Conservation (phyloP, 2,888 invertebrate species). For the Plebejus anna region DNA sequence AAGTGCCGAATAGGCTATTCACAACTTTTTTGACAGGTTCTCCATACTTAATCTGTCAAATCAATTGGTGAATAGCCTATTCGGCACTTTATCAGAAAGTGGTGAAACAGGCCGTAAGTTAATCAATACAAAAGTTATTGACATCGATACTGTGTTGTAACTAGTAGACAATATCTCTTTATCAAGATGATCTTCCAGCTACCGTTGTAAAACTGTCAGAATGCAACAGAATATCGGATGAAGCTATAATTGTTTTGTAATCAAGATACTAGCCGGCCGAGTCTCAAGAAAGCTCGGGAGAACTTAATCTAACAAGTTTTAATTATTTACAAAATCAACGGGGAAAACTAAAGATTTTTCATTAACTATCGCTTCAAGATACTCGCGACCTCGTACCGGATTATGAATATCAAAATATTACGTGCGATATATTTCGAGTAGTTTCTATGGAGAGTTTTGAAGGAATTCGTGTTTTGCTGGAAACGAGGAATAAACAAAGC, state of each 20-base stretch:
- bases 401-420: neutral
- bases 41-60: no score
- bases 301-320: conserved; percentile 12
- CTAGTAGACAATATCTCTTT: no score
- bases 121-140: no score
- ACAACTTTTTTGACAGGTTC: no score
- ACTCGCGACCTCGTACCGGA: neutral
- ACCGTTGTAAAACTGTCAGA: neutral
- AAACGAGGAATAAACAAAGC: neutral
- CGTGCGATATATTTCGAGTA: neutral
- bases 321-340: conserved; percentile 21
- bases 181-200: neutral
- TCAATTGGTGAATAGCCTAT: no score
- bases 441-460: neutral
- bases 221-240: neutral
- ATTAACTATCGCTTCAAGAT: conserved; percentile 18
- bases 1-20: no score
- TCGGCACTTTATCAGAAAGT: no score
- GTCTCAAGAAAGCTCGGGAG: neutral
- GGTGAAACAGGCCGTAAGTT: no score
- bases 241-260: neutral
- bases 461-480: neutral
- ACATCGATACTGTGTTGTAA: no score
- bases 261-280: neutral
- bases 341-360: conserved; percentile 18